Percentiles rank a stretch among this genome's conserved stretches.
These are phyloP conservation scores for Zaprionus ornatus DNA, from an alignment of 1,140 invertebrate species.

Conservation along the genomic window DNA sequence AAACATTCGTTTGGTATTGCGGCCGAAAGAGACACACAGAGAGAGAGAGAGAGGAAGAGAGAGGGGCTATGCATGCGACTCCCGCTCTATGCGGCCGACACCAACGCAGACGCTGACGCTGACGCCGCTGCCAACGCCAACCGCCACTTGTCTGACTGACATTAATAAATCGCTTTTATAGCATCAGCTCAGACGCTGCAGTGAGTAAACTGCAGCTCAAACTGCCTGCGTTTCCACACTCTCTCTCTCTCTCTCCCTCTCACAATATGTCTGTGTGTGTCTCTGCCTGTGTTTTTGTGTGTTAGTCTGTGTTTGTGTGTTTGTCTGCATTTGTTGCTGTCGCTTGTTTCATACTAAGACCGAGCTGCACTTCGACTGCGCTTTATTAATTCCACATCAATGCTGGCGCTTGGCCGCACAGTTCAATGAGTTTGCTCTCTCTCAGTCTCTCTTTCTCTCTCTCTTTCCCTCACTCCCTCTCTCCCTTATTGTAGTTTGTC, in stretches of 20 bases:
- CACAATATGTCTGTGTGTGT: background rate
- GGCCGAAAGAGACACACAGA: background rate
- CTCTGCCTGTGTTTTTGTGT: background rate
- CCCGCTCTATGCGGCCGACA: background rate
- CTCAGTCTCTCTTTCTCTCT: constrained; percentile 1
- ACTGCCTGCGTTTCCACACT: constrained; percentile 22
- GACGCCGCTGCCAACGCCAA: constrained; percentile 52
- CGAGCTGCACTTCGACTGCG: constrained; percentile 43
- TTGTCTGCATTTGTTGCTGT: constrained; percentile 30
- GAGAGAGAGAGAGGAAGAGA: background rate
- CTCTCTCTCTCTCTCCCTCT: constrained; percentile 3
- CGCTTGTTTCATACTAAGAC: constrained; percentile 58
- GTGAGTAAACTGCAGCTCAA: constrained; percentile 58
- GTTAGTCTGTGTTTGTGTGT: background rate
- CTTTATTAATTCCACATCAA: constrained; percentile 79
- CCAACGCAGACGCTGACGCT: background rate
- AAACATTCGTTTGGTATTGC: constrained; percentile 57
- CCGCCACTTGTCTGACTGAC: constrained; percentile 78
- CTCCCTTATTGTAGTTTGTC: constrained; percentile 12
- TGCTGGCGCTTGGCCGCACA: constrained; percentile 55
- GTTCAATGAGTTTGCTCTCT: constrained; percentile 57
- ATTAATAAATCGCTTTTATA: constrained; percentile 81
- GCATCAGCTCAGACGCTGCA: constrained; percentile 49
- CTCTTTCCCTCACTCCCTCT: background rate
- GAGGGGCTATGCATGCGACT: background rate